phyloP scores from a whole-genome alignment of 1,140 invertebrate species.

The Bombus picipes region DNA sequence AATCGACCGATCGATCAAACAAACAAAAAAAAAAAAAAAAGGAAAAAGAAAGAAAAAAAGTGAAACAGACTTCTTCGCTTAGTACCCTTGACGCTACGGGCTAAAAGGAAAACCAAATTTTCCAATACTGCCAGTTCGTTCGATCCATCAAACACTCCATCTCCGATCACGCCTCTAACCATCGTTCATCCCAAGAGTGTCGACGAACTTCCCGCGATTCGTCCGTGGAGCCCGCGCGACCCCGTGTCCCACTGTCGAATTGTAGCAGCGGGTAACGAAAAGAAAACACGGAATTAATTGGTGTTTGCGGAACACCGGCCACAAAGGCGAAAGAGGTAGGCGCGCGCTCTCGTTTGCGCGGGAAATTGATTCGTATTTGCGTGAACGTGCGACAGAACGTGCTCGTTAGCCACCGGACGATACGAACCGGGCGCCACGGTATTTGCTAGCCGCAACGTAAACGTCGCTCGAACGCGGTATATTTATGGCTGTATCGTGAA shows the following conservation, averaged over 20 bases:
- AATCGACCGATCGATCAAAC: background rate
- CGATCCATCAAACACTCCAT: background rate
- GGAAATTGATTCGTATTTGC: slow-evolving; percentile 38
- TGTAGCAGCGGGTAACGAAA: background rate
- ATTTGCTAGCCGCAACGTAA: slow-evolving; percentile 13
- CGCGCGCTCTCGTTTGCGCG: slow-evolving; percentile 13
- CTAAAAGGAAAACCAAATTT: background rate
- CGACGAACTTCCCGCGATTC: background rate
- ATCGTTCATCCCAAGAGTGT: background rate
- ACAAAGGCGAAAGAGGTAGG: background rate
- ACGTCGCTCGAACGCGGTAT: background rate
- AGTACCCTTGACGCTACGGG: background rate
- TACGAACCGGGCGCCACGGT: slow-evolving; percentile 20
- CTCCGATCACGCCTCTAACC: background rate
- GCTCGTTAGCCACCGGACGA: slow-evolving; percentile 34
- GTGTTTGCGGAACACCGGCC: slow-evolving; percentile 1
- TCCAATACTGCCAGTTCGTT: background rate
- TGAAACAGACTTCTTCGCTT: background rate
- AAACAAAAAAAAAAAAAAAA: background rate
- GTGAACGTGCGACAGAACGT: slow-evolving; percentile 5
- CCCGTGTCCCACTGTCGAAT: background rate
- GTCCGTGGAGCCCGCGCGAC: no score
- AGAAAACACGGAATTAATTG: slow-evolving; percentile 41
- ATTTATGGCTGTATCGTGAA: slow-evolving; percentile 12
- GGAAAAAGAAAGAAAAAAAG: no score